Percentiles rank a stretch among this genome's conserved stretches.
Evolutionary conservation across 2,888 invertebrate species (phyloP).

Genomic region (Epirrhoe tristata): DNA sequence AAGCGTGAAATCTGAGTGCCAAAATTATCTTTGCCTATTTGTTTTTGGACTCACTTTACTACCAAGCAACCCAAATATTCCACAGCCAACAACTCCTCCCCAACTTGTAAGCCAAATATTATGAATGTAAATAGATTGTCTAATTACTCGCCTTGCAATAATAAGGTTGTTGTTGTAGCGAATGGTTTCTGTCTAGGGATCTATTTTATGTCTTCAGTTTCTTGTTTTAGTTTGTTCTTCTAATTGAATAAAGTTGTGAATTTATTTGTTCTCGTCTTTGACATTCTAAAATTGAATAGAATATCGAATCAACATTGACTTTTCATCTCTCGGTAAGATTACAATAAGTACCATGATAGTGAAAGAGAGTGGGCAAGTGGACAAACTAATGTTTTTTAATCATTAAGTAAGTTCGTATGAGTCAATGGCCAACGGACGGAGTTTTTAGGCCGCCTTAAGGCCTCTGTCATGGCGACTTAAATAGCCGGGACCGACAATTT

Average conservation of each 20-base stretch:
- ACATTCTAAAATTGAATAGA: not conserved
- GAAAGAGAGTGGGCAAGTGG: no score
- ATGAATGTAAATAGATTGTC: constrained; percentile 38
- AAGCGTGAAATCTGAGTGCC: constrained; percentile 12
- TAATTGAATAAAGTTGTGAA: not conserved
- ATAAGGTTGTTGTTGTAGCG: constrained; percentile 69
- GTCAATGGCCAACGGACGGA: no score
- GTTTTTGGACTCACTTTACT: constrained; percentile 29
- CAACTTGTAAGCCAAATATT: constrained; percentile 23
- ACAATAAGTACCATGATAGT: no score
- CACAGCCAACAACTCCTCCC: constrained; percentile 8
- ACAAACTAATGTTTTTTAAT: no score
- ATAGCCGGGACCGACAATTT: no score
- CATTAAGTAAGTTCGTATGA: no score
- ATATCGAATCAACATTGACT: no score
- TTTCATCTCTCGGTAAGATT: no score
- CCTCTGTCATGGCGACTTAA: no score
- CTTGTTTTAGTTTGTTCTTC: not conserved
- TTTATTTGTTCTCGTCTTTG: not conserved
- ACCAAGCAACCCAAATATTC: constrained; percentile 30
- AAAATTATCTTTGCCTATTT: constrained; percentile 16
- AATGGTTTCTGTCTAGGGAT: constrained; percentile 85
- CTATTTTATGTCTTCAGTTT: not conserved
- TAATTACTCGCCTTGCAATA: constrained; percentile 35
- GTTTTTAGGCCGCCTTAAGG: no score